Evolutionary conservation across 1,140 invertebrate species (phyloP).

Genomic region (Scylla paramamosain): DNA sequence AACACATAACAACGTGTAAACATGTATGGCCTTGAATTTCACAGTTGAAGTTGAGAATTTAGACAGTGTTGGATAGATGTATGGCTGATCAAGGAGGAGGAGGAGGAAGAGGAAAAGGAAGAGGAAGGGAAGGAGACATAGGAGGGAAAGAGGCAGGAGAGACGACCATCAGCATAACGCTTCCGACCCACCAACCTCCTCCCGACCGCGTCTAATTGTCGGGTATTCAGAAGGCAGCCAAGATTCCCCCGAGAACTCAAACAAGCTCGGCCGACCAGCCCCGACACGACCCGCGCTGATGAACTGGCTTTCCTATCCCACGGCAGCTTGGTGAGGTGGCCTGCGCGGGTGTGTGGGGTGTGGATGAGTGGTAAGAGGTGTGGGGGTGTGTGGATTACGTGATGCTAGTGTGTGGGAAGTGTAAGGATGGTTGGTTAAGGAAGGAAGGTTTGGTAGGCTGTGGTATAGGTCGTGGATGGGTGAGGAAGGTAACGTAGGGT

Average conservation of each 20-base stretch:
- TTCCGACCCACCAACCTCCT: constrained; percentile 7
- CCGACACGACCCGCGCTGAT: background rate
- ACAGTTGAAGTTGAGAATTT: background rate
- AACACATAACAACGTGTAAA: background rate
- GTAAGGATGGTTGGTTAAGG: no score
- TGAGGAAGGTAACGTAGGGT: no score
- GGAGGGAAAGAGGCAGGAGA: background rate
- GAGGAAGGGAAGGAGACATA: background rate
- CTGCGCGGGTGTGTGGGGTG: background rate
- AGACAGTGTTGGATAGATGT: background rate
- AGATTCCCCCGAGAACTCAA: constrained; percentile 12
- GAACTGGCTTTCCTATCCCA: background rate
- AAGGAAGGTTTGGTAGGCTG: no score
- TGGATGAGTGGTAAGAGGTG: background rate
- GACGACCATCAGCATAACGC: background rate
- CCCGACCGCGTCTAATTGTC: constrained; percentile 5
- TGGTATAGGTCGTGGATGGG: no score
- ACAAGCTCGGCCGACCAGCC: background rate
- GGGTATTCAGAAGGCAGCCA: background rate
- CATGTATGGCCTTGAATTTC: background rate
- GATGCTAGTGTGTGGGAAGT: no score
- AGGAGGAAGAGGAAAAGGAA: background rate
- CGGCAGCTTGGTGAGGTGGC: background rate
- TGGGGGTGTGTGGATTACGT: no score
- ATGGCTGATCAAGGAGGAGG: background rate